Evolutionary conservation across 2,113 vertebrate genomes (phyloP).

Genomic region (Turdus rufiventris): DNA sequence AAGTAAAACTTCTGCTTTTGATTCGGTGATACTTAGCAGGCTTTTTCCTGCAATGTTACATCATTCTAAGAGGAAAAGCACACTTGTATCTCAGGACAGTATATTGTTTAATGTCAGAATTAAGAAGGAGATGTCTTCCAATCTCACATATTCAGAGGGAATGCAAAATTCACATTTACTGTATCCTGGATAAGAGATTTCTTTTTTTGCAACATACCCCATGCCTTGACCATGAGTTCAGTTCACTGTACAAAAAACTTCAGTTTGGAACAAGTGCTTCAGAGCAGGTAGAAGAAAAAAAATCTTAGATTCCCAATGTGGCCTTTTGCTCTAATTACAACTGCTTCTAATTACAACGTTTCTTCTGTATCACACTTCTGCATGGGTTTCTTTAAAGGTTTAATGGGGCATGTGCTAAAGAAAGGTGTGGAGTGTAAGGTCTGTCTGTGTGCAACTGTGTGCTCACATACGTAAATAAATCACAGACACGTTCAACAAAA

Average conservation of each 20-base stretch:
- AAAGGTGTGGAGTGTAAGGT: not conserved
- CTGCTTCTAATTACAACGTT: not conserved
- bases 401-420: not conserved
- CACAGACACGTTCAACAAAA: not conserved
- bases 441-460: not conserved
- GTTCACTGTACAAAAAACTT: not conserved
- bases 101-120: not conserved
- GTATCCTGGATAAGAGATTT: not conserved
- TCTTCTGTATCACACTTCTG: not conserved
- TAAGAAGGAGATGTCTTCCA: not conserved
- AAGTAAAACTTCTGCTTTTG: not conserved
- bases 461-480: not conserved
- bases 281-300: not conserved
- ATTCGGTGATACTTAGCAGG: not conserved
- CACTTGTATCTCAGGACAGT: not conserved
- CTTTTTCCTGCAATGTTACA: not conserved
- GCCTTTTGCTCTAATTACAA: not conserved
- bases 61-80: not conserved
- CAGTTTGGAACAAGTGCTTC: not conserved
- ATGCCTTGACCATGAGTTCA: not conserved
- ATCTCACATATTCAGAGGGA: not conserved
- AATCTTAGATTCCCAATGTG: not conserved
- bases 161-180: not conserved
- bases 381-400: not conserved
- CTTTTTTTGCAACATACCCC: rapidly evolving